Evolutionary conservation across 2,888 invertebrate species (phyloP).

Genomic region (Chloromyia formosa): DNA sequence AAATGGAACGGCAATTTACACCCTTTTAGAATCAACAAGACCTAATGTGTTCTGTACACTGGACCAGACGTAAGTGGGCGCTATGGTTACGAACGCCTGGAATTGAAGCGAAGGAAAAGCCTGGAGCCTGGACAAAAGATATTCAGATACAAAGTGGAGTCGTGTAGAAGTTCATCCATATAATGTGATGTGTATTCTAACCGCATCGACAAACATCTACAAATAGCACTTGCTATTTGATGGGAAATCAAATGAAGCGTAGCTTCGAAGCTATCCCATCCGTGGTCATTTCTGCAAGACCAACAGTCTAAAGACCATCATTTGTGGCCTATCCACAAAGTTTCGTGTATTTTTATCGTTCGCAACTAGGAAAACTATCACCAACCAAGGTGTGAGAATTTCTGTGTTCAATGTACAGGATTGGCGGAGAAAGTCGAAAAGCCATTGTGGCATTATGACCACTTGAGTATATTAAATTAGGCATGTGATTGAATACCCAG

Average conservation of each 20-base stretch:
- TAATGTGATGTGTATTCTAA: slow-evolving; percentile 26
- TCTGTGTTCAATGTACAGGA: not conserved
- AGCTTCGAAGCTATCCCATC: slow-evolving; percentile 4
- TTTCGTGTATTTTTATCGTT: slow-evolving; percentile 15
- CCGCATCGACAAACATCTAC: slow-evolving; percentile 30
- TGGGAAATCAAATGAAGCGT: slow-evolving; percentile 41
- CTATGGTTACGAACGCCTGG: too few species aligned
- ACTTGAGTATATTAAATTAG: slow-evolving; percentile 40
- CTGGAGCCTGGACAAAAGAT: not conserved
- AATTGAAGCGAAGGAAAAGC: not conserved
- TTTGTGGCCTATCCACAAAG: slow-evolving; percentile 17
- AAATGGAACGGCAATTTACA: slow-evolving; percentile 39
- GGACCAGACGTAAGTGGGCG: not conserved
- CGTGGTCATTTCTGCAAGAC: slow-evolving; percentile 16
- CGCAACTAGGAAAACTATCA: slow-evolving; percentile 13
- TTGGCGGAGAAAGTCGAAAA: not conserved
- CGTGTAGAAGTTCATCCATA: slow-evolving; percentile 3
- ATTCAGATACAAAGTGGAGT: slow-evolving; percentile 6
- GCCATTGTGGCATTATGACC: slow-evolving; percentile 22
- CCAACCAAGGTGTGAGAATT: slow-evolving; percentile 14
- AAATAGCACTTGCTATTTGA: slow-evolving; percentile 19
- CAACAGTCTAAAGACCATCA: slow-evolving; percentile 5
- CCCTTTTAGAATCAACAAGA: slow-evolving; percentile 40
- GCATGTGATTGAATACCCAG: slow-evolving; percentile 42
- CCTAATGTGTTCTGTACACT: slow-evolving; percentile 2